A percentile compares a stretch with the other conserved stretches of the same genome.
Evolutionary conservation across 2,888 invertebrate species (phyloP).

Genomic region (Priocnemis perturbator): DNA sequence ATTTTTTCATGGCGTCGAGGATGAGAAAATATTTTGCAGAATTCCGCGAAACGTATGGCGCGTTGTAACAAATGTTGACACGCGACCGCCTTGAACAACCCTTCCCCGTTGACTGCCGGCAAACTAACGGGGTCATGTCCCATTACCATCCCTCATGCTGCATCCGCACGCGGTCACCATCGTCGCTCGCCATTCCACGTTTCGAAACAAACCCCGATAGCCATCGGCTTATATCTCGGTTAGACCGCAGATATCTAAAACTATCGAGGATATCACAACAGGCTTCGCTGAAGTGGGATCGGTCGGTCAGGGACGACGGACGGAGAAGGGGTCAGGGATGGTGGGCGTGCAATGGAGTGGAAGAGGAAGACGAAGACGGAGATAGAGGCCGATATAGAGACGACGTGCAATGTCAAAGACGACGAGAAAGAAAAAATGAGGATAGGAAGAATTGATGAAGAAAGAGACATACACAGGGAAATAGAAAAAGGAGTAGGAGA

Average conservation of each 20-base stretch:
- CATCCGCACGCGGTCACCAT: no score
- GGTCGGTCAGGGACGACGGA: neutral
- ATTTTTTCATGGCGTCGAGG: no score
- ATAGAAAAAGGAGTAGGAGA: neutral
- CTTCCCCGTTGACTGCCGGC: no score
- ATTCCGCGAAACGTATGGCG: no score
- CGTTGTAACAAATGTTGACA: no score
- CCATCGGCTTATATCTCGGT: conserved; percentile 41
- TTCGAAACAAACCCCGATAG: neutral
- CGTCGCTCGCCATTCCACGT: no score
- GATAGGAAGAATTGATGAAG: conserved; percentile 2
- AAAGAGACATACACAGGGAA: no score
- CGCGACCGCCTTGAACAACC: no score
- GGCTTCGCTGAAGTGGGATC: conserved; percentile 7
- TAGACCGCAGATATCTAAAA: conserved; percentile 56
- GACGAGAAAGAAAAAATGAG: neutral
- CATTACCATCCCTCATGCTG: no score
- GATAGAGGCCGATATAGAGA: neutral
- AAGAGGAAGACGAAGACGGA: conserved; percentile 1
- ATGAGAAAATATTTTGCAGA: no score
- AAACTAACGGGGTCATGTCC: no score
- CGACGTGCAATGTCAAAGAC: neutral
- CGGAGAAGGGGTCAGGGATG: neutral
- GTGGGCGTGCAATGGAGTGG: neutral
- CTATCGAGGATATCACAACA: conserved; percentile 39